Evolutionary conservation across 2,113 vertebrate species (phyloP), one percentile per base, ranked within the genome.

Genomic region (Spermophilus dauricus): DNA sequence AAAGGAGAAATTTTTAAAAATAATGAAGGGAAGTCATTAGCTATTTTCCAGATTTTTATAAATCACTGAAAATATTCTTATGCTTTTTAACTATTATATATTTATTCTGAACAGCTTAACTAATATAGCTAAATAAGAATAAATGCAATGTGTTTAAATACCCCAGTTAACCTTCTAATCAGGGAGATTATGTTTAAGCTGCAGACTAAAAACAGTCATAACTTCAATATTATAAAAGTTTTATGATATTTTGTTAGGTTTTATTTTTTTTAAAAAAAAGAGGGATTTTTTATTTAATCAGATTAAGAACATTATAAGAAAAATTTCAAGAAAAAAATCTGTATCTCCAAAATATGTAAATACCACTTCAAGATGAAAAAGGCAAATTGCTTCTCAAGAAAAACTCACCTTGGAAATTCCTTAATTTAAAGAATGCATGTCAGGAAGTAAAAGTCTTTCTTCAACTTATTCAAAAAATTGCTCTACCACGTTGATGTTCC

Each of bases 171-270:
- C 8, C 88, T n/a, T 56, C 8, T 73, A 89, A 72, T 42, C 86
- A 51, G 42, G 10, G 80, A 87, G 14, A 70, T 51, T 77, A 34
- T 94, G 69, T 80, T 95, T 93, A 78, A 96, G 14, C 48, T 91
- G 39, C 22, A 56, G 5, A 9, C 12, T 82, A 95, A 86, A 56
- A 82, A 85, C 86, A 86, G 5, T 32, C 34, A 76, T 58, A 26
- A 65, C 28, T 94, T 90, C 22, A 86, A 70, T 86, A 78, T 85
- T 42, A 8, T 45, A 24, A 63, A 90, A 8, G 22, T 58, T 88
- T 51, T 61, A 70, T 42, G 72, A 72, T 81, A 91, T 85, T 77
- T 85, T 80, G 48, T 92, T 86, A 78, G 32, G 42, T 70, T 78
- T 51, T 70, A 48, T 5, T 32, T 18, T 63, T 42, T 42, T 37